Percentiles rank a stretch among this genome's conserved stretches.
phyloP scores from a whole-genome alignment of 2,888 invertebrate species.

The Drosophila rellima region DNA sequence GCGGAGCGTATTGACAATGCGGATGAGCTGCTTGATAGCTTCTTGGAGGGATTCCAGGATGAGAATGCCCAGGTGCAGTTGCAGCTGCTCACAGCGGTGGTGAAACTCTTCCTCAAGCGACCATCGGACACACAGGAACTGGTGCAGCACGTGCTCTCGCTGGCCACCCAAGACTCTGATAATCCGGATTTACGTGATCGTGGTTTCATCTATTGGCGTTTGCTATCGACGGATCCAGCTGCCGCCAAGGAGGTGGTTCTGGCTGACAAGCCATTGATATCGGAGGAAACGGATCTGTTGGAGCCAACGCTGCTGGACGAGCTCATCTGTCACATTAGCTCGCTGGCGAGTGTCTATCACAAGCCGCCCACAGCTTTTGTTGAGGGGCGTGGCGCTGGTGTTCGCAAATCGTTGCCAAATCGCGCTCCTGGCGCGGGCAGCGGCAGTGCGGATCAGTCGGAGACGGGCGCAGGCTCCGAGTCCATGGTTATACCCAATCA shows the following conservation, averaged over 20 bases:
- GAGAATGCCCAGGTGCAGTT: constrained; percentile 98
- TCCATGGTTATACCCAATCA: constrained; percentile 91
- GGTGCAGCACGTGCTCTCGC: constrained; percentile 97
- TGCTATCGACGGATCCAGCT: constrained; percentile 99
- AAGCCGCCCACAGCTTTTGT: constrained; percentile 99
- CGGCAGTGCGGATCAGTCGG: constrained; percentile 72
- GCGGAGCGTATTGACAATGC: constrained; percentile 99
- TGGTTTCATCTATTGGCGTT: constrained; percentile 99
- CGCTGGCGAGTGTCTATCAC: constrained; percentile 99
- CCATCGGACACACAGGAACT: constrained; percentile 99
- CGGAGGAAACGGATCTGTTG: constrained; percentile 98
- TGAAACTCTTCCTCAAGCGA: constrained; percentile 98
- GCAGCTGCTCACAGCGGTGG: constrained; percentile 98
- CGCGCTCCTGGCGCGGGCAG: constrained; percentile 85
- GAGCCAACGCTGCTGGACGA: constrained; percentile 99
- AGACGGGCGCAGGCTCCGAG: constrained; percentile 79
- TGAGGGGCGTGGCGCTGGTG: constrained; percentile 93
- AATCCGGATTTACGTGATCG: constrained; percentile 99
- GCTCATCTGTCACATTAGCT: constrained; percentile 99
- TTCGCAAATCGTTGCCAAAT: constrained; percentile 92
- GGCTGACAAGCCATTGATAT: constrained; percentile 99
- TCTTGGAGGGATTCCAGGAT: constrained; percentile 98
- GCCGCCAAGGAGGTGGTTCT: constrained; percentile 99
- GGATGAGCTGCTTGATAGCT: constrained; percentile 98
- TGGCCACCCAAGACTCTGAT: constrained; percentile 96